These are phyloP conservation scores for Tricholauxania praeusta DNA, from an alignment of 2,888 invertebrate genomes.

Conservation along the genomic window DNA sequence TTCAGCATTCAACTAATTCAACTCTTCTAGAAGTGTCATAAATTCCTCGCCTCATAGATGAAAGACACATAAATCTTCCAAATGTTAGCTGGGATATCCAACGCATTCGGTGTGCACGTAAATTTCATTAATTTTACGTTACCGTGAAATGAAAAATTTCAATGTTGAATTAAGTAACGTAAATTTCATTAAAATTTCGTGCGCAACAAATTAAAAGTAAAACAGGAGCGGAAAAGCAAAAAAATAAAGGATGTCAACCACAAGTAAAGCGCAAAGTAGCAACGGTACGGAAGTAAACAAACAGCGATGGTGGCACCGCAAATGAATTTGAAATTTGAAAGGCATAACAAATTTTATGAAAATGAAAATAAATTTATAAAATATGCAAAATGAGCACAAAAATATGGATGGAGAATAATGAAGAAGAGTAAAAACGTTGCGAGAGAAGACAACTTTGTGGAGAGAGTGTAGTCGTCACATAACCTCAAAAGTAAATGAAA, in stretches of 20 bases:
- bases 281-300: neutral
- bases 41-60: too few relatives aligned
- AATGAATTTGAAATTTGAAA: conserved; percentile 6
- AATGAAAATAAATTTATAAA: neutral
- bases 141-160: conserved; percentile 7
- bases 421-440: neutral
- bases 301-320: neutral
- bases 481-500: too few relatives aligned
- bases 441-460: neutral
- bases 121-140: conserved; percentile 17
- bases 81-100: too few relatives aligned
- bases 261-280: neutral
- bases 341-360: neutral
- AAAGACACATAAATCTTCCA: too few relatives aligned
- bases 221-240: neutral
- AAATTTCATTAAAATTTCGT: conserved; percentile 23
- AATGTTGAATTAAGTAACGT: too few relatives aligned
- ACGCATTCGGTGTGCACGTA: neutral
- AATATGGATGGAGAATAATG: too few relatives aligned
- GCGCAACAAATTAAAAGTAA: conserved; percentile 13
- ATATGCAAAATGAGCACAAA: neutral
- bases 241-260: neutral
- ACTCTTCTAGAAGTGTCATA: too few relatives aligned
- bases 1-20: too few relatives aligned
- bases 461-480: neutral